A percentile compares a stretch with the other conserved stretches of the same genome.
Conservation (phyloP, 2,797 vertebrate genomes). For the Poeciliopsis gracilis region DNA sequence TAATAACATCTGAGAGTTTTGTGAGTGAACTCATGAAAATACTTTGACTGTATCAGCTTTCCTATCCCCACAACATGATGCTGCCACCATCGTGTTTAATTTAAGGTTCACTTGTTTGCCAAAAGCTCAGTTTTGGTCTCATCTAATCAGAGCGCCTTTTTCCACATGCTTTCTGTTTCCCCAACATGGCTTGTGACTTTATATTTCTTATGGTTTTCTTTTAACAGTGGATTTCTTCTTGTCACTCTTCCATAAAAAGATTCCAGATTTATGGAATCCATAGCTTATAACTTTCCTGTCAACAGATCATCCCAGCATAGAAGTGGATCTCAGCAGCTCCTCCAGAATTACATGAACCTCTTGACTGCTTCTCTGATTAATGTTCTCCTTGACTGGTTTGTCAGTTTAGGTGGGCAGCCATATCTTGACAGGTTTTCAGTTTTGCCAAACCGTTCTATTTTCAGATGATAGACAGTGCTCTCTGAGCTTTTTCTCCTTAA, state of each 20-base stretch:
- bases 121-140: not conserved
- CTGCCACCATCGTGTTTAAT: not conserved
- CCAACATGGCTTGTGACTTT: not conserved
- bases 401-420: not conserved
- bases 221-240: not conserved
- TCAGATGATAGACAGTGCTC: not conserved
- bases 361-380: not conserved
- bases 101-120: not conserved
- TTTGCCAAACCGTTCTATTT: not conserved
- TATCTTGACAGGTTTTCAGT: not conserved
- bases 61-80: not conserved
- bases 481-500: not conserved
- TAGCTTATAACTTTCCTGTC: not conserved
- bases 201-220: not conserved
- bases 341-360: not conserved
- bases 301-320: not conserved
- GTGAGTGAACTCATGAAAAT: not conserved
- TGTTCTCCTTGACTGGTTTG: not conserved
- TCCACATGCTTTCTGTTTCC: not conserved
- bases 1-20: not conserved
- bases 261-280: not conserved
- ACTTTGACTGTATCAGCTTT: not conserved
- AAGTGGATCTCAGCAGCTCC: not conserved
- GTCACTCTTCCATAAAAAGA: not conserved
- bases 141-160: not conserved